Percentiles rank a stretch among this genome's conserved stretches.
Conservation (phyloP, 1,140 invertebrate genomes). For the Ceratina calcarata region DNA sequence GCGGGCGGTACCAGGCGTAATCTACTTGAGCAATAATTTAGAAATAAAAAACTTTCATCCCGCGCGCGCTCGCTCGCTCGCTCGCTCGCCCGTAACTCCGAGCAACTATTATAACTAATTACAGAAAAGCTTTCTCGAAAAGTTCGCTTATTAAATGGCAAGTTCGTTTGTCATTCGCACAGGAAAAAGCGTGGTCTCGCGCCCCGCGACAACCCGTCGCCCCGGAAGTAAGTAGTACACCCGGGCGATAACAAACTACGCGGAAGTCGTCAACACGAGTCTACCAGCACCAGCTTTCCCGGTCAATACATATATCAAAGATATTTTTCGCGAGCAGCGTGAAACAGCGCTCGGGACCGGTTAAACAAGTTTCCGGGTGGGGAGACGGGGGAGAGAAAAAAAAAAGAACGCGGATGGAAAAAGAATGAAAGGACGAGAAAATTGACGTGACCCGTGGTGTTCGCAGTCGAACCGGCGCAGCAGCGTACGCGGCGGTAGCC, state of each 20-base stretch:
- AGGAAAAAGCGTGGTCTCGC: not conserved
- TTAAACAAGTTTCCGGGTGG: conserved; percentile 6
- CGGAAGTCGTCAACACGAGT: not conserved
- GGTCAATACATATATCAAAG: conserved; percentile 61
- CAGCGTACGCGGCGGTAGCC: conserved; percentile 7
- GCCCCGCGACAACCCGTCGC: not conserved
- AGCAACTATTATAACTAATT: conserved; percentile 62
- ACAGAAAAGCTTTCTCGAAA: conserved; percentile 44
- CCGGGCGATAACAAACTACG: not conserved
- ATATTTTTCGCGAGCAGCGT: conserved; percentile 22
- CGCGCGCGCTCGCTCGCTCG: conserved; percentile 12
- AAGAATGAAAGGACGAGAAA: not conserved
- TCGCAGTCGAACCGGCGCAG: not conserved
- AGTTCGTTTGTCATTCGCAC: conserved; percentile 45
- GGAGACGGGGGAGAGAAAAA: not conserved
- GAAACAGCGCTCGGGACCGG: not conserved
- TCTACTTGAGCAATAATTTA: conserved; percentile 62
- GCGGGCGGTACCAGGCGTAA: conserved; percentile 36
- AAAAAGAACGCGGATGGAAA: not conserved
- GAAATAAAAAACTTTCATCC: conserved; percentile 8
- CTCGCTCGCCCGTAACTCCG: conserved; percentile 37
- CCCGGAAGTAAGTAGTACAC: not conserved
- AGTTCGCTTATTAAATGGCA: conserved; percentile 56
- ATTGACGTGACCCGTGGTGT: not conserved
- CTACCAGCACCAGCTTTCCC: not conserved